A percentile compares a stretch with the other conserved stretches of the same genome.
These are phyloP conservation scores for Apteryx mantelli DNA, from an alignment of 2,113 vertebrate genomes.

Conservation along the genomic window DNA sequence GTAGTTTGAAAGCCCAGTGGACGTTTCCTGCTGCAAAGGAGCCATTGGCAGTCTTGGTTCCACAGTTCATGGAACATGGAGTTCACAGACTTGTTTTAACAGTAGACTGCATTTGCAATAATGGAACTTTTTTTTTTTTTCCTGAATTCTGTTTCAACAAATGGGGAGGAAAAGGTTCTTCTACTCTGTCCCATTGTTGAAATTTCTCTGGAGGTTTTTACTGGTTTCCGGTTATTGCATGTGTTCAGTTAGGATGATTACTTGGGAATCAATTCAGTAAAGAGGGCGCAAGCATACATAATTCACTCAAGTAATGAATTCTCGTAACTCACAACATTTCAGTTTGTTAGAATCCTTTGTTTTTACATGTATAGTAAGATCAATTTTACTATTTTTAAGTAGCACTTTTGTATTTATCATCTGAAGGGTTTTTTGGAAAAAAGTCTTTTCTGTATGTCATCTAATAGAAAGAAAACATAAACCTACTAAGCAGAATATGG, in stretches of 20 bases:
- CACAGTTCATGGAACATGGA: not conserved
- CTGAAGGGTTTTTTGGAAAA: conserved; percentile 38
- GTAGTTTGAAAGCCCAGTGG: conserved; percentile 28
- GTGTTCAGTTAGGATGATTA: not conserved
- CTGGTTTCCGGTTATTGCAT: not conserved
- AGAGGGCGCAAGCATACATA: not conserved
- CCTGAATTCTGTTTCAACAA: not conserved
- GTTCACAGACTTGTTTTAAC: not conserved
- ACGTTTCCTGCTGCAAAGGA: conserved; percentile 51
- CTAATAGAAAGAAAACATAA: conserved; percentile 13
- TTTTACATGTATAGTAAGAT: conserved; percentile 9
- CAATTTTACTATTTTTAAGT: conserved; percentile 40
- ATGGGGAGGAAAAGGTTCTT: not conserved
- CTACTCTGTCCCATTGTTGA: not conserved
- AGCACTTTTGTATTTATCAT: conserved; percentile 55
- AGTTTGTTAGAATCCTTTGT: conserved; percentile 13
- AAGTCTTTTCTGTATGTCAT: not conserved
- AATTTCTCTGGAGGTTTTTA: not conserved
- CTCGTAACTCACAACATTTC: conserved; percentile 46
- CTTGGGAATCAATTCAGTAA: conserved; percentile 13
- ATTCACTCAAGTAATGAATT: conserved; percentile 17
- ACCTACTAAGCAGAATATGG: not conserved
- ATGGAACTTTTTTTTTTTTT: not conserved
- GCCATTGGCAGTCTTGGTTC: conserved; percentile 21
- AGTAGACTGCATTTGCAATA: conserved; percentile 18